These are phyloP conservation scores for Drosophila ezoana DNA, from an alignment of 2,888 invertebrate genomes.

Conservation along the genomic window DNA sequence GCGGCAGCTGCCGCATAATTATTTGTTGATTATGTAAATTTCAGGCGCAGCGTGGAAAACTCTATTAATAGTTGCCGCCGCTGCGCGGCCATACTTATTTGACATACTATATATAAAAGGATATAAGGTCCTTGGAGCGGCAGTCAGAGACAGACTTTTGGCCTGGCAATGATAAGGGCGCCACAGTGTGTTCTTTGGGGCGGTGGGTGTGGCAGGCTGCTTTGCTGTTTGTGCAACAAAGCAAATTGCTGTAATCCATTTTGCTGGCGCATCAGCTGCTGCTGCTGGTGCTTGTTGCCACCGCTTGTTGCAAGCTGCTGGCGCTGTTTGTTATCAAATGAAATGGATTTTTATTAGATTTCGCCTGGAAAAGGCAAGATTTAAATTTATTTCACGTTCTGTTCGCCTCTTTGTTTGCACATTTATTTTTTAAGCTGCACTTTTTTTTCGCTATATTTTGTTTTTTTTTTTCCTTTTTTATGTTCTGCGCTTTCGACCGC, in stretches of 20 bases:
- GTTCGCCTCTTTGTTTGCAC: constrained; percentile 47
- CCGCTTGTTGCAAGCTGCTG: constrained; percentile 21
- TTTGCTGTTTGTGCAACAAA: constrained; percentile 73
- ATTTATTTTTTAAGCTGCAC: constrained; percentile 36
- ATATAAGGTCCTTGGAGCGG: constrained; percentile 4
- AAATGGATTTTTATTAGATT: constrained; percentile 78
- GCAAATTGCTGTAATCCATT: constrained; percentile 79
- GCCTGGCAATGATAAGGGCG: constrained; percentile 11
- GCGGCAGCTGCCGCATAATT: constrained; percentile 73
- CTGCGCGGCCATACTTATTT: constrained; percentile 24
- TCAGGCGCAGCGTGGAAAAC: constrained; percentile 44
- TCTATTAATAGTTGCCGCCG: constrained; percentile 66
- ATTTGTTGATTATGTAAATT: constrained; percentile 77
- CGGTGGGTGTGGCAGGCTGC: constrained; percentile 6
- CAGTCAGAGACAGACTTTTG: constrained; percentile 56
- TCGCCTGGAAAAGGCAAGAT: constrained; percentile 68
- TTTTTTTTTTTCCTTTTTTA: constrained; percentile 24
- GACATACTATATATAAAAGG: constrained; percentile 10
- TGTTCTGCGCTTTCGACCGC: constrained; percentile 51
- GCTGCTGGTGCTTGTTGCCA: constrained; percentile 10
- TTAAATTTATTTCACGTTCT: constrained; percentile 72
- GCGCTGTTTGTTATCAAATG: constrained; percentile 67
- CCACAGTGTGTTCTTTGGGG: too few relatives aligned
- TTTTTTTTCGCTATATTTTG: constrained; percentile 22
- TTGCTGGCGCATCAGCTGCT: constrained; percentile 77